These are phyloP conservation scores for Ctena decussata DNA, from an alignment of 2,888 invertebrate species.

Conservation along the genomic window DNA sequence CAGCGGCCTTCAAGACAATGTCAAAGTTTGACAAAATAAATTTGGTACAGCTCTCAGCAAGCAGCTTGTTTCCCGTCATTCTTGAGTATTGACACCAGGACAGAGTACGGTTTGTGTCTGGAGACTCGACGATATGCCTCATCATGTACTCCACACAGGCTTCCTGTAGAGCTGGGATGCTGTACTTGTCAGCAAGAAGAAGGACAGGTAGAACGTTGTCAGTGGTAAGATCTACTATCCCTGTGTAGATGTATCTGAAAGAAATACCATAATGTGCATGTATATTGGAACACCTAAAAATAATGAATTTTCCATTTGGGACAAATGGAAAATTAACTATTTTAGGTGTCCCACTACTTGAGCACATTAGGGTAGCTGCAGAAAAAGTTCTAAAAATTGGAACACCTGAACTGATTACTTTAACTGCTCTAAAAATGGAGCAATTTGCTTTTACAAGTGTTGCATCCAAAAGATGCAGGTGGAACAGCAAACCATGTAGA, in stretches of 20 bases:
- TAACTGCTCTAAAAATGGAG: too few relatives aligned
- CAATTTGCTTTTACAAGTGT: too few relatives aligned
- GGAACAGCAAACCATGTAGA: too few relatives aligned
- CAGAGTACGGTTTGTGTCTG: constrained; percentile 80
- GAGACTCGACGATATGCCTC: constrained; percentile 80
- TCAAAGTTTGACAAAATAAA: constrained; percentile 82
- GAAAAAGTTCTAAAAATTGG: too few relatives aligned
- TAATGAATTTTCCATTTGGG: too few relatives aligned
- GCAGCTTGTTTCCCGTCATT: constrained; percentile 75
- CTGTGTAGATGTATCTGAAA: constrained; percentile 81
- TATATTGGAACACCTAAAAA: too few relatives aligned
- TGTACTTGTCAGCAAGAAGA: constrained; percentile 80
- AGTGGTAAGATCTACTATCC: constrained; percentile 75
- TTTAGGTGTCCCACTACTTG: too few relatives aligned
- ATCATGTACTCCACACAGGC: constrained; percentile 81
- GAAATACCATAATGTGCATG: too few relatives aligned
- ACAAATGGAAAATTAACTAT: too few relatives aligned
- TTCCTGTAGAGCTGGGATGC: constrained; percentile 79
- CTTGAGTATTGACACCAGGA: constrained; percentile 83
- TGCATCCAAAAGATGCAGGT: too few relatives aligned
- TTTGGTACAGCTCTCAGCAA: constrained; percentile 75
- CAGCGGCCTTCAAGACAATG: constrained; percentile 77
- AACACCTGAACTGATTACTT: too few relatives aligned
- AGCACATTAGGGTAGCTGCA: too few relatives aligned
- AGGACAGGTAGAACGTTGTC: constrained; percentile 78